phyloP scores from a whole-genome alignment of 2,888 invertebrate genomes.

The Pterostichus madidus region DNA sequence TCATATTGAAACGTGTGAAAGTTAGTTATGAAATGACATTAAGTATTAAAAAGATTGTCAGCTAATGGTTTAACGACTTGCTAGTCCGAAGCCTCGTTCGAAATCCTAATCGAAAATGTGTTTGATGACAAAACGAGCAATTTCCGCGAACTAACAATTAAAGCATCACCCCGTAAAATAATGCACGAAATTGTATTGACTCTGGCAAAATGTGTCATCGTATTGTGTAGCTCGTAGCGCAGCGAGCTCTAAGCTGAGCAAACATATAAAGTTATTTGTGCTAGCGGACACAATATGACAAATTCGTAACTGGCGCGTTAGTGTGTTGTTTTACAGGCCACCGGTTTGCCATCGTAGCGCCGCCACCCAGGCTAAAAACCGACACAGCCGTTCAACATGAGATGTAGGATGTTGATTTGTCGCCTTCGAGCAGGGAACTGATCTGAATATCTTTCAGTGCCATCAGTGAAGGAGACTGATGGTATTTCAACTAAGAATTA shows the following conservation, averaged over 20 bases:
- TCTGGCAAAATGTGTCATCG: constrained; percentile 19
- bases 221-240: constrained; percentile 18
- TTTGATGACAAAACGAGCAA: not conserved
- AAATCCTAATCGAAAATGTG: too few species aligned
- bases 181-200: too few species aligned
- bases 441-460: too few species aligned
- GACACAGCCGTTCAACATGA: constrained; percentile 3
- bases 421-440: too few species aligned
- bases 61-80: too few species aligned
- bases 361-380: not conserved
- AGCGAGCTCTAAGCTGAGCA: too few species aligned
- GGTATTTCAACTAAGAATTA: too few species aligned
- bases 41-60: too few species aligned
- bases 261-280: constrained; percentile 22
- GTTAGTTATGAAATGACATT: too few species aligned
- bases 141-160: not conserved
- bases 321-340: constrained; percentile 47
- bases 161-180: not conserved
- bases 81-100: too few species aligned
- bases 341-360: constrained; percentile 29
- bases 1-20: too few species aligned
- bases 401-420: not conserved
- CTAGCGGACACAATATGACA: constrained; percentile 42
- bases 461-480: too few species aligned
- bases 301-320: constrained; percentile 15